These are phyloP conservation scores for Xenentodon cancila DNA, from an alignment of 2,797 vertebrate species.

Conservation along the genomic window DNA sequence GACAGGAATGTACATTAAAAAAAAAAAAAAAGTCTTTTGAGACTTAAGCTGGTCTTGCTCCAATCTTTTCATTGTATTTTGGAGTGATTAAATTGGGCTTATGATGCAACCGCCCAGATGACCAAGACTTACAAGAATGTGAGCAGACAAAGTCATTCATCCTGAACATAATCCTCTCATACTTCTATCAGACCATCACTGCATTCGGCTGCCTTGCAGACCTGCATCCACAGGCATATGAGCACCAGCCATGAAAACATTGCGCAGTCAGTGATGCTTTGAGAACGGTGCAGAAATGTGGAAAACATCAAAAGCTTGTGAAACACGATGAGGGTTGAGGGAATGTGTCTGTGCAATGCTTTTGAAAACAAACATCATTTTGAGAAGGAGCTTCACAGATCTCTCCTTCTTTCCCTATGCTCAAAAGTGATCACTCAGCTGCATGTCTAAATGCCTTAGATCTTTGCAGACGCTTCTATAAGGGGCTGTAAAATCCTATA, in stretches of 20 bases:
- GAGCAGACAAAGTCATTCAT: constrained; percentile 73
- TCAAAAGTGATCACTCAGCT: constrained; percentile 56
- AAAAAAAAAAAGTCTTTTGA: constrained; percentile 26
- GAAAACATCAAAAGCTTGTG: background rate
- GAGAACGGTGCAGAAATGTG: background rate
- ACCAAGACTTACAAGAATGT: constrained; percentile 73
- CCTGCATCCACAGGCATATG: constrained; percentile 27
- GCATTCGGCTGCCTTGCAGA: constrained; percentile 32
- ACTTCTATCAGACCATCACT: constrained; percentile 71
- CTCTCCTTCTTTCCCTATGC: constrained; percentile 38
- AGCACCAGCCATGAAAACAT: constrained; percentile 15
- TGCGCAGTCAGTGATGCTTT: background rate
- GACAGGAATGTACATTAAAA: constrained; percentile 14
- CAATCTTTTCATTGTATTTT: constrained; percentile 57
- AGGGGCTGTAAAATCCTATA: constrained; percentile 33
- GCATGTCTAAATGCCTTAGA: constrained; percentile 47
- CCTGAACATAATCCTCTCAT: constrained; percentile 69
- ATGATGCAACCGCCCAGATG: constrained; percentile 77
- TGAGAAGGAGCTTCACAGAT: constrained; percentile 42
- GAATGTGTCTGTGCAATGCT: constrained; percentile 46
- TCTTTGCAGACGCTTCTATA: constrained; percentile 43
- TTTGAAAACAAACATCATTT: constrained; percentile 54
- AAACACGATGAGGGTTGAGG: background rate
- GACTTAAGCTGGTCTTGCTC: constrained; percentile 27
- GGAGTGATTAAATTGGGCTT: constrained; percentile 74